Conservation (phyloP, 1,140 invertebrate species). For the Lithobius niger region DNA sequence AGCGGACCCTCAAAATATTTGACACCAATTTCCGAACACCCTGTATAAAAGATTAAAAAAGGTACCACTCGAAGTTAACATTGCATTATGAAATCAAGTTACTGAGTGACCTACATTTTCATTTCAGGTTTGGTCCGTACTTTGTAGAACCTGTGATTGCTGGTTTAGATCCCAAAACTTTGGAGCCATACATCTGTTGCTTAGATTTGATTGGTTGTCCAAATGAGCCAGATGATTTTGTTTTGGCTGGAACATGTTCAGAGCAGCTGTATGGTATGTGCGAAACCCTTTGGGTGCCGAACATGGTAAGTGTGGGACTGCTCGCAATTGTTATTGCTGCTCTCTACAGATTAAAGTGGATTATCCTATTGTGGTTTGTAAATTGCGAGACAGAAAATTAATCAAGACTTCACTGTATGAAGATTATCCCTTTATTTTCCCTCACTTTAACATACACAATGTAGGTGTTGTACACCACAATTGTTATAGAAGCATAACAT, state of each 20-base stretch:
- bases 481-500: no score
- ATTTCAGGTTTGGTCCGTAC: constrained; percentile 79
- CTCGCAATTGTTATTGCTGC: no score
- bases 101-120: constrained; percentile 7
- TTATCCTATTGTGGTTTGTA: no score
- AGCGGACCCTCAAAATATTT: no score
- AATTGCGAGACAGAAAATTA: no score
- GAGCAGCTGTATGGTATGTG: constrained; percentile 97
- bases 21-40: no score
- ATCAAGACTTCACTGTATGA: no score
- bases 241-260: constrained; percentile 81
- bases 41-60: no score
- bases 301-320: constrained; percentile 51
- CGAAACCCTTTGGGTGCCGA: constrained; percentile 83
- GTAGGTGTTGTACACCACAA: no score
- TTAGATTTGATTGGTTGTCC: constrained; percentile 92
- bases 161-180: constrained; percentile 74
- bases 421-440: no score
- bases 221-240: constrained; percentile 84
- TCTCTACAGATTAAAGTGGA: no score
- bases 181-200: constrained; percentile 77
- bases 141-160: constrained; percentile 95
- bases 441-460: no score
- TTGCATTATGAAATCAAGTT: constrained; percentile 3
- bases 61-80: neutral